These are phyloP conservation scores for Corythornis madagascariensis DNA, from an alignment of 2,113 vertebrate species.

Conservation along the genomic window DNA sequence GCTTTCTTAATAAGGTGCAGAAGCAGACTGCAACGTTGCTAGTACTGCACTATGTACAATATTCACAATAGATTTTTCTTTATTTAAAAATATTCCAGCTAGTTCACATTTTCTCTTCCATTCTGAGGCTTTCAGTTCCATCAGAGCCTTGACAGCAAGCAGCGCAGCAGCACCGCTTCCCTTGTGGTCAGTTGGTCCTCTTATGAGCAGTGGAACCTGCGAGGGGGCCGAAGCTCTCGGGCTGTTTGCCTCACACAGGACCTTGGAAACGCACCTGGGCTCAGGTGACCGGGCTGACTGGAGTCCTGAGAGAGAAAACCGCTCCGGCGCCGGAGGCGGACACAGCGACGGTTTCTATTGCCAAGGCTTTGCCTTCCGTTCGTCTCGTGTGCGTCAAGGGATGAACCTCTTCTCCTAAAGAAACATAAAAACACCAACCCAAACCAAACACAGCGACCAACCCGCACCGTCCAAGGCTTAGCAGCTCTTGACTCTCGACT, in stretches of 20 bases:
- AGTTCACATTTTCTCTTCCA: constrained; percentile 84
- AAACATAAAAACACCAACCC: constrained; percentile 72
- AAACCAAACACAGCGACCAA: constrained; percentile 71
- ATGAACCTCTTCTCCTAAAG: constrained; percentile 68
- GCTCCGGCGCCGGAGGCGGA: constrained; percentile 71
- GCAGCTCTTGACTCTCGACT: constrained; percentile 86
- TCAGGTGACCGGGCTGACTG: constrained; percentile 68
- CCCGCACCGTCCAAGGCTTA: constrained; percentile 67
- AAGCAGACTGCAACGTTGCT: constrained; percentile 80
- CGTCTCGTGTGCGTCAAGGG: constrained; percentile 70
- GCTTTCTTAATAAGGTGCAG: constrained; percentile 87
- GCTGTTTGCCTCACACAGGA: constrained; percentile 36
- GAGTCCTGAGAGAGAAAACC: constrained; percentile 84
- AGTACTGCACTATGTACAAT: constrained; percentile 86
- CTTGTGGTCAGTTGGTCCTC: constrained; percentile 73
- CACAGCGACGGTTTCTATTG: constrained; percentile 69
- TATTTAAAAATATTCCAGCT: constrained; percentile 79
- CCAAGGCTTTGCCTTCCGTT: constrained; percentile 76
- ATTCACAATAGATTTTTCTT: constrained; percentile 81
- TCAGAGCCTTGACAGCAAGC: constrained; percentile 74
- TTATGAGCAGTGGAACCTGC: constrained; percentile 69
- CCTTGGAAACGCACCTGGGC: constrained; percentile 69
- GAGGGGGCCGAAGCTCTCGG: constrained; percentile 62
- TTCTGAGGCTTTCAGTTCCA: constrained; percentile 76
- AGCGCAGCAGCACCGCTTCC: constrained; percentile 72